Evolutionary conservation across 2,113 vertebrate genomes (phyloP).

Genomic region (Aplodontia rufa): DNA sequence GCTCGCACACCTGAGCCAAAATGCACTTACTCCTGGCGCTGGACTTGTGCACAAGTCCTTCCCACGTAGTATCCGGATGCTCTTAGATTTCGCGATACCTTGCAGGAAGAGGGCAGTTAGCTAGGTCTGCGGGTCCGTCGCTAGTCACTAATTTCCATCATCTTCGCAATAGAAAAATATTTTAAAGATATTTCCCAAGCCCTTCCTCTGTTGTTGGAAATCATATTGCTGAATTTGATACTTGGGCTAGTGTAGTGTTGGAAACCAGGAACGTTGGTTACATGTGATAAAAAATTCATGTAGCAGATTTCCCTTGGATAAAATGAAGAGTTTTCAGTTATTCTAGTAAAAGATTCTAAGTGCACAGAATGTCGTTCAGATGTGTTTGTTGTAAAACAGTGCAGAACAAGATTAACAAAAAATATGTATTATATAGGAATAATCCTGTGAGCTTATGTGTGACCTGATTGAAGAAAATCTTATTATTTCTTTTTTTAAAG

Average conservation of each 20-base stretch:
- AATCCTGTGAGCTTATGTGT: background rate
- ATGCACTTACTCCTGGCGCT: background rate
- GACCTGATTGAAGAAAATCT: constrained; percentile 1
- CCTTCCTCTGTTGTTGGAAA: background rate
- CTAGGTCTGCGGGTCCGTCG: background rate
- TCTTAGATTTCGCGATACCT: background rate
- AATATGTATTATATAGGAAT: background rate
- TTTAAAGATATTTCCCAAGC: background rate
- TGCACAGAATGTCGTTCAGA: background rate
- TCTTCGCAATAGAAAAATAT: background rate
- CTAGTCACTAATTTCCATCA: background rate
- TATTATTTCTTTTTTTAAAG: no score
- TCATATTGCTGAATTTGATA: background rate
- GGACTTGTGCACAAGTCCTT: background rate
- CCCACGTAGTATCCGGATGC: background rate
- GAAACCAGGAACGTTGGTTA: constrained; percentile 1
- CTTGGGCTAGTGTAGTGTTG: background rate
- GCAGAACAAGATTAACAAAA: background rate
- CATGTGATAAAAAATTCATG: constrained; percentile 21
- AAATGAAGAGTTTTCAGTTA: background rate
- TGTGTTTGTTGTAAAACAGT: background rate
- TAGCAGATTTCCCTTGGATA: background rate
- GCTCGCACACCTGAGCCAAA: background rate
- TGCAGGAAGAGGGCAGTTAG: background rate
- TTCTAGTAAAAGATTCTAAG: background rate